Percentiles rank a stretch among this genome's conserved stretches.
Conservation (phyloP, 2,888 invertebrate genomes). For the Diaphora mendica region DNA sequence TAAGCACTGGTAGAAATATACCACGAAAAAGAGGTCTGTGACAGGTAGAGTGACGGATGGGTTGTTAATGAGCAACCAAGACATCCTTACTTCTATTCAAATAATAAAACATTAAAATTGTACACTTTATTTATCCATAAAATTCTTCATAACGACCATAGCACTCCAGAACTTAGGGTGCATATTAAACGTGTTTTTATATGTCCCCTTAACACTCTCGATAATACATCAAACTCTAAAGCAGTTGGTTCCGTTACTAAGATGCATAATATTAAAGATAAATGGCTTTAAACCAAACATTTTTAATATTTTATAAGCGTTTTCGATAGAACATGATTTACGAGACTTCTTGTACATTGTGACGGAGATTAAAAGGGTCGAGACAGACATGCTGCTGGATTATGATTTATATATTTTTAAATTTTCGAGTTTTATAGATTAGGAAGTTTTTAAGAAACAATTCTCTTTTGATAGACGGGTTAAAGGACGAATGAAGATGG, state of each 20-base stretch:
- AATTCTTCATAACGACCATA: slow-evolving; percentile 9
- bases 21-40: slow-evolving; percentile 8
- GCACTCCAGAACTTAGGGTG: slow-evolving; percentile 14
- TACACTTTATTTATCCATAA: slow-evolving; percentile 5
- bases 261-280: slow-evolving; percentile 46
- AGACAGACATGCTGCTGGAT: slow-evolving; percentile 39
- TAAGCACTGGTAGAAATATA: slow-evolving; percentile 5
- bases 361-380: slow-evolving; percentile 54
- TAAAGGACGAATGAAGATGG: slow-evolving; percentile 19
- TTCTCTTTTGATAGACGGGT: slow-evolving; percentile 29
- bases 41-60: slow-evolving; percentile 10
- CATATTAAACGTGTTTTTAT: slow-evolving; percentile 20
- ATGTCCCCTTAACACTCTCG: background rate
- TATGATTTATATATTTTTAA: slow-evolving; percentile 47
- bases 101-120: slow-evolving; percentile 8
- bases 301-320: slow-evolving; percentile 54
- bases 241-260: slow-evolving; percentile 38
- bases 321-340: slow-evolving; percentile 56
- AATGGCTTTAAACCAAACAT: slow-evolving; percentile 48
- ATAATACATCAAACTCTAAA: slow-evolving; percentile 38
- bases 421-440: slow-evolving; percentile 39
- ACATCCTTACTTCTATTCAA: slow-evolving; percentile 6
- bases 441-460: slow-evolving; percentile 29
- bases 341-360: slow-evolving; percentile 43
- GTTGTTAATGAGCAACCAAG: slow-evolving; percentile 10